phyloP scores from a whole-genome alignment of 2,888 invertebrate genomes.

The Ormia ochracea region DNA sequence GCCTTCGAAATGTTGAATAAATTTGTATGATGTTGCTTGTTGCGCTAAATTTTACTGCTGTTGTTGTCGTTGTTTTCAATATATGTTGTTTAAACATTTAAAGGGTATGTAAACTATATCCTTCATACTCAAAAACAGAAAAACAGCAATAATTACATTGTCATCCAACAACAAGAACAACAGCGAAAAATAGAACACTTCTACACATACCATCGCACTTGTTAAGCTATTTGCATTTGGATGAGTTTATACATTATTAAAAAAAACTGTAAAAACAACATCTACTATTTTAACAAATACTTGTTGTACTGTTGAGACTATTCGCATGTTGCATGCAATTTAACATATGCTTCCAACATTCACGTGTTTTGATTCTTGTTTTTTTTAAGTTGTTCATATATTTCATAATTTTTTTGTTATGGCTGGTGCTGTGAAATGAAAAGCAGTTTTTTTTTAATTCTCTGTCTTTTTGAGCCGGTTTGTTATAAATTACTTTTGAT shows the following conservation, averaged over 20 bases:
- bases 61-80: conserved; percentile 17
- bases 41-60: conserved; percentile 31
- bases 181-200: conserved; percentile 42
- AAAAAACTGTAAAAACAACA: conserved; percentile 26
- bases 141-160: conserved; percentile 55
- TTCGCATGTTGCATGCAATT: conserved; percentile 62
- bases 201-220: conserved; percentile 48
- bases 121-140: conserved; percentile 47
- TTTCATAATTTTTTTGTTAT: conserved; percentile 27
- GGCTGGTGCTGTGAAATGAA: conserved; percentile 13
- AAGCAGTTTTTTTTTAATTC: not conserved
- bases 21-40: conserved; percentile 39
- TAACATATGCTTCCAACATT: conserved; percentile 59
- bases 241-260: conserved; percentile 2
- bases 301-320: conserved; percentile 55
- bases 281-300: conserved; percentile 39
- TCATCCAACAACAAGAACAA: conserved; percentile 50
- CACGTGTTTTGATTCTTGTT: conserved; percentile 55
- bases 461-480: conserved; percentile 11
- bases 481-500: conserved; percentile 61
- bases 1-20: conserved; percentile 23
- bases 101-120: conserved; percentile 57
- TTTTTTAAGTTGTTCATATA: conserved; percentile 22
- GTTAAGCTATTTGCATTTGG: conserved; percentile 28
- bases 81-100: conserved; percentile 50